A percentile compares a stretch with the other conserved stretches of the same genome.
Evolutionary conservation across 2,113 vertebrate genomes (phyloP).

Genomic region (Plotosus lineatus): DNA sequence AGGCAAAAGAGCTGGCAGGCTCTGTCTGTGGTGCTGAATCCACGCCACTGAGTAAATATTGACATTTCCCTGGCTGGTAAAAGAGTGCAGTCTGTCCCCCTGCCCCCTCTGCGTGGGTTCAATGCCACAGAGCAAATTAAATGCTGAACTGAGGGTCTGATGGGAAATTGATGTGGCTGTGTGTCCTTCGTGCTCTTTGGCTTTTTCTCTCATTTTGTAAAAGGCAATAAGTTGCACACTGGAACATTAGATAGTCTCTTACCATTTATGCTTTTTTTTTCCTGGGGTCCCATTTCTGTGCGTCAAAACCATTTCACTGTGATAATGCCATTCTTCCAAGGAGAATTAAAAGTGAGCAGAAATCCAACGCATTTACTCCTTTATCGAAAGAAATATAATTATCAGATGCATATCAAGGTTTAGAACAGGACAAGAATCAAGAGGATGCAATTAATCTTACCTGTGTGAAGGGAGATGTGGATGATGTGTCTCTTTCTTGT

Average conservation of each 20-base stretch:
- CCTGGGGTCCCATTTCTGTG: background rate
- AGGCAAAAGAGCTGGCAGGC: conserved; percentile 43
- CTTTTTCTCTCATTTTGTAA: conserved; percentile 36
- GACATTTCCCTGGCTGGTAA: conserved; percentile 63
- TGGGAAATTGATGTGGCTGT: conserved; percentile 57
- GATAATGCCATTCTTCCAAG: background rate
- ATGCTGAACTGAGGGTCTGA: conserved; percentile 52
- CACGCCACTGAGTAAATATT: conserved; percentile 59
- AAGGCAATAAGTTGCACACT: conserved; percentile 50
- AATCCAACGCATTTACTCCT: background rate
- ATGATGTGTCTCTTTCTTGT: background rate
- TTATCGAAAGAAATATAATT: conserved; percentile 29
- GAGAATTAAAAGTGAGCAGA: conserved; percentile 15
- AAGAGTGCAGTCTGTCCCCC: conserved; percentile 56
- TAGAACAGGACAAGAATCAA: conserved; percentile 5
- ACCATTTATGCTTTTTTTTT: background rate
- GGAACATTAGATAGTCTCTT: conserved; percentile 13
- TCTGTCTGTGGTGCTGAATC: conserved; percentile 48
- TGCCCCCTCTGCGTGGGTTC: conserved; percentile 53
- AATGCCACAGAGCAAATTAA: conserved; percentile 66
- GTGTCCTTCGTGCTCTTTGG: conserved; percentile 53
- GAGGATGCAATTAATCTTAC: conserved; percentile 36
- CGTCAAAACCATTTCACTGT: conserved; percentile 28
- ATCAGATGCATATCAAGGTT: background rate
- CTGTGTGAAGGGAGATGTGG: background rate